Percentiles rank a stretch among this genome's conserved stretches.
Conservation (phyloP, 1,140 invertebrate species). For the Drosophila cardini region DNA sequence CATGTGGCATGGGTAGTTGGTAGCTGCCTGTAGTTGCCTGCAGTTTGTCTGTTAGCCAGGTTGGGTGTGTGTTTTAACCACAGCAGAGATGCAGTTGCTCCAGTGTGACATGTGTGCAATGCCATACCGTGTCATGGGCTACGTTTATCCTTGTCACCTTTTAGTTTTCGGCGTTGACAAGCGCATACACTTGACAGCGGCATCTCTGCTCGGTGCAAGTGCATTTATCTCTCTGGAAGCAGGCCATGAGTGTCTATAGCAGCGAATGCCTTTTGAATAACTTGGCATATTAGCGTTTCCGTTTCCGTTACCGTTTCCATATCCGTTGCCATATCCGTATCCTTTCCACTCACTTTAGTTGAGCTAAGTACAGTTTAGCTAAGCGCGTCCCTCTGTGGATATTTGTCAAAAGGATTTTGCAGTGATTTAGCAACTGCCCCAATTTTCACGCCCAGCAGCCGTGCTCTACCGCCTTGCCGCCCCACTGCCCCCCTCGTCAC, state of each 20-base stretch:
- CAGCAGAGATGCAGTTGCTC: slow-evolving; percentile 53
- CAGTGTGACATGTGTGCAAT: slow-evolving; percentile 37
- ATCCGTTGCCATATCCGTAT: slow-evolving; percentile 14
- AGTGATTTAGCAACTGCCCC: slow-evolving; percentile 73
- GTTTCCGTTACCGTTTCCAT: slow-evolving; percentile 48
- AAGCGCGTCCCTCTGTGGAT: slow-evolving; percentile 62
- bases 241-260: slow-evolving; percentile 1
- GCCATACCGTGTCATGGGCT: slow-evolving; percentile 40
- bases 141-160: slow-evolving; percentile 80
- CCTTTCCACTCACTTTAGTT: slow-evolving; percentile 39
- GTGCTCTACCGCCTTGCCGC: too few relatives aligned
- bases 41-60: neutral
- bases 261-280: slow-evolving; percentile 78
- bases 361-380: slow-evolving; percentile 18
- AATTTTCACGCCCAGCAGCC: slow-evolving; percentile 58
- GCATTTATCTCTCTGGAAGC: slow-evolving; percentile 66
- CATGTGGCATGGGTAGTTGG: slow-evolving; percentile 58
- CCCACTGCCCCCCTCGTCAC: neutral
- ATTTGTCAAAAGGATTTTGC: slow-evolving; percentile 81
- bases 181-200: slow-evolving; percentile 70
- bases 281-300: slow-evolving; percentile 73
- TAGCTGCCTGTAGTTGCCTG: slow-evolving; percentile 8
- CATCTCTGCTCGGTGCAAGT: slow-evolving; percentile 49
- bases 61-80: slow-evolving; percentile 36
- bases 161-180: slow-evolving; percentile 81